Evolutionary conservation across 2,113 vertebrate genomes (phyloP).

Genomic region (Salvelinus sp.): DNA sequence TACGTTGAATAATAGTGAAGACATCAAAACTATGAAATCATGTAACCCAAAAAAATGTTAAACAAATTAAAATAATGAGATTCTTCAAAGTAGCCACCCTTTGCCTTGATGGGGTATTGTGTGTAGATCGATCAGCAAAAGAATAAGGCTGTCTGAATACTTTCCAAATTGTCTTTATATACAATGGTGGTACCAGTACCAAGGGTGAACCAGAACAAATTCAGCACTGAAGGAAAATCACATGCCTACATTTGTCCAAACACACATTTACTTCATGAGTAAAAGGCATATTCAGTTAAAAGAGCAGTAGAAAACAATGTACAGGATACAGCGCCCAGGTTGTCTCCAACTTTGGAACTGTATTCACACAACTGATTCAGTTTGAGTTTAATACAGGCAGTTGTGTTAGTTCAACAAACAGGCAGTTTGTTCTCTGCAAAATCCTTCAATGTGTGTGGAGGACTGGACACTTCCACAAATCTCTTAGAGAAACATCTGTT

Average conservation of each 20-base stretch:
- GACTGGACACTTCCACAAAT: not conserved
- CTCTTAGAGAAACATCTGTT: not conserved
- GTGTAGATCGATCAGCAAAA: too few relatives aligned
- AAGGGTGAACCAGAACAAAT: not conserved
- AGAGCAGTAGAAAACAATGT: conserved; percentile 36
- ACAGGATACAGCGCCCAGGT: conserved; percentile 21
- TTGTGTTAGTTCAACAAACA: conserved; percentile 9
- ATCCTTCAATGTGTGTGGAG: not conserved
- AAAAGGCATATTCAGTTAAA: conserved; percentile 57
- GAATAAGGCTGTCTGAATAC: too few relatives aligned
- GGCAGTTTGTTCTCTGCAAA: conserved; percentile 13
- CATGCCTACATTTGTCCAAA: conserved; percentile 2
- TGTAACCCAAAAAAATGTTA: too few relatives aligned
- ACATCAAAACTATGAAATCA: too few relatives aligned
- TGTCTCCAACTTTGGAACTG: not conserved
- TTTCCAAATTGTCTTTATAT: too few relatives aligned
- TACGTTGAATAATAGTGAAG: too few relatives aligned
- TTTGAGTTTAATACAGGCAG: conserved; percentile 18
- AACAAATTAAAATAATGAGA: too few relatives aligned
- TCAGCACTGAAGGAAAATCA: conserved; percentile 5
- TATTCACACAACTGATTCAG: not conserved
- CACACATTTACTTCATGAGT: conserved; percentile 38
- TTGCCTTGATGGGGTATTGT: too few relatives aligned
- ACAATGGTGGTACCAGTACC: not conserved
- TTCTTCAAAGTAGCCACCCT: too few relatives aligned